Conservation (phyloP, 2,888 invertebrate species). For the Drosophila macrospina region DNA sequence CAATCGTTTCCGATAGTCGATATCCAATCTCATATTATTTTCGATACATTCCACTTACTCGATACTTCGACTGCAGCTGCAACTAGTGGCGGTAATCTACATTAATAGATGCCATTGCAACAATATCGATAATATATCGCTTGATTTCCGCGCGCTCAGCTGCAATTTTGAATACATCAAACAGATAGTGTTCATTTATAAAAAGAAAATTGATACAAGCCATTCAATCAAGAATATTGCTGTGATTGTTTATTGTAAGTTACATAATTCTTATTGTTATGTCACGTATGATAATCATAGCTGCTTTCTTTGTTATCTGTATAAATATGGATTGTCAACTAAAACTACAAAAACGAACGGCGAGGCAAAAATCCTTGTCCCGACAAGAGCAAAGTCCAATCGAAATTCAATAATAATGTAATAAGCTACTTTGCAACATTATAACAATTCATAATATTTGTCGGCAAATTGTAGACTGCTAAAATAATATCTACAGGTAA, state of each 20-base stretch:
- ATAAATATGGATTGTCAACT: conserved; percentile 59
- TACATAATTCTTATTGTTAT: conserved; percentile 73
- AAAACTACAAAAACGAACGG: conserved; percentile 31
- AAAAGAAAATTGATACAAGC: background rate
- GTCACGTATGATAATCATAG: conserved; percentile 69
- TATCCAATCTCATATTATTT: background rate
- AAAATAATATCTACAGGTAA: conserved; percentile 89
- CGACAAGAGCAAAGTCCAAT: conserved; percentile 3
- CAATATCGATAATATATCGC: background rate
- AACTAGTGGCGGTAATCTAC: background rate
- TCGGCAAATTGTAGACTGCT: background rate
- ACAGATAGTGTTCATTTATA: background rate
- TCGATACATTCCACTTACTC: conserved; percentile 17
- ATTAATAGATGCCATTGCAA: background rate
- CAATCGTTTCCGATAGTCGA: conserved; percentile 41
- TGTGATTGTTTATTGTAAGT: conserved; percentile 64
- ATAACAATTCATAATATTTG: conserved; percentile 23
- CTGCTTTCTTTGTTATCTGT: conserved; percentile 40
- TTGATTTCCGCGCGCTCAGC: conserved; percentile 2
- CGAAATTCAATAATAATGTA: conserved; percentile 19
- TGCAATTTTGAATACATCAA: conserved; percentile 23
- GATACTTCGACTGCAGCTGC: background rate
- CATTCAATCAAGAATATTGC: conserved; percentile 5
- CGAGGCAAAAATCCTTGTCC: conserved; percentile 9
- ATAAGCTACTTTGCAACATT: conserved; percentile 33